Base-by-base conservation (phyloP, 2,797 vertebrate genomes). In the Pseudomugil tenellus region DNA sequence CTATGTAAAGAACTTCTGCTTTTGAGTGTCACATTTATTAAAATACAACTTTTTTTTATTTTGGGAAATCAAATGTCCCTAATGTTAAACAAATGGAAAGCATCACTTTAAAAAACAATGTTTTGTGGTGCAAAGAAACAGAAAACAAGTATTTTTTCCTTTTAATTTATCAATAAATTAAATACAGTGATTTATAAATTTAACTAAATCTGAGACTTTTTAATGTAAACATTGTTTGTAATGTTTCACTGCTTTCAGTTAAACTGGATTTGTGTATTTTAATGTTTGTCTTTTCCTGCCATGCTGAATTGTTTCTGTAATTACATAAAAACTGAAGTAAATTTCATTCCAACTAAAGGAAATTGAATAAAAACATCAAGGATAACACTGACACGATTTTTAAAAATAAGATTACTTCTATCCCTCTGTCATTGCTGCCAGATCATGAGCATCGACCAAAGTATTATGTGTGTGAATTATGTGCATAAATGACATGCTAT, bases 341-440 rank as follows among this genome's bases (percentile, higher is more conserved):
- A 51, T 51, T 60, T 32, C 1, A 48, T 34, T 34, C 1, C 31
- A 21, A 16, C 8, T 34, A 32, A 51, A 61, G 21, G 59, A 34
- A 32, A 34, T 10, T 31, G 56, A 51, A 52, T 25, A 59, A 59
- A 52, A 31, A 59, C 26, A n/a, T n/a, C 25, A 28, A 52, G 9
- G 25, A 26, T 1, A 25, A 25, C 23, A 26, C 4, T 26, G 13
- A 28, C 13, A 10, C 2, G 49, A 14, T n/a, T 25, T 28, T 63
- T 39, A 21, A 29, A 31, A 31, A 52, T 59, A 46, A 53, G 25
- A 67, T 51, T 52, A 41, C 34, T 31, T 12, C 28, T n/a, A 59
- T 53, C 17, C 13, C 25, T 67, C n/a, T 12, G 13, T 32, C 29
- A 23, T 32, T 21, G 17, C 14, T 59, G 58, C 25, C 48, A 29